Percentiles rank a stretch among this genome's conserved stretches.
phyloP scores from a whole-genome alignment of 2,113 vertebrate genomes.

The Gymnorhina tibicen region DNA sequence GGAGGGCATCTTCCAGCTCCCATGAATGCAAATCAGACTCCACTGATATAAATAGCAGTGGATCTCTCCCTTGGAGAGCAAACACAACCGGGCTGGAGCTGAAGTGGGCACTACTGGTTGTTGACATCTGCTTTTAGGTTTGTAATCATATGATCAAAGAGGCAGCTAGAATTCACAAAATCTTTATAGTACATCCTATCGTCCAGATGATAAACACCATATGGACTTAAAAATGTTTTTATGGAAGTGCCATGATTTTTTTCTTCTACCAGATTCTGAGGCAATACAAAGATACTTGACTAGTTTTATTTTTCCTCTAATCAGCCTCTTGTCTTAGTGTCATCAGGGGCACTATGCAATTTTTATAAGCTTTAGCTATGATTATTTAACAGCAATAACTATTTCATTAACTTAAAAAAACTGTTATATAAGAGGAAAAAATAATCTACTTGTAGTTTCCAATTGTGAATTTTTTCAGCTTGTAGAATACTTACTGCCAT shows the following conservation, averaged over 20 bases:
- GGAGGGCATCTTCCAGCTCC: neutral
- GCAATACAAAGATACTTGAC: neutral
- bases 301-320: neutral
- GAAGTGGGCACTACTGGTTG: neutral
- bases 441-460: neutral
- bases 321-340: neutral
- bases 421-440: neutral
- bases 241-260: neutral
- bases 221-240: neutral
- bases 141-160: neutral
- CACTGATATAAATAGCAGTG: neutral
- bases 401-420: neutral
- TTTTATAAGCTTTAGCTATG: constrained; percentile 9
- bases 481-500: neutral
- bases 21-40: neutral
- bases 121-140: neutral
- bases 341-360: neutral
- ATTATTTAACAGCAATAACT: constrained; percentile 36
- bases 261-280: neutral
- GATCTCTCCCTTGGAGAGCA: neutral
- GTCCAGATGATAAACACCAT: neutral
- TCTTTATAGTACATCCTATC: neutral
- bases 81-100: neutral
- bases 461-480: neutral
- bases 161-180: neutral